phyloP scores from a whole-genome alignment of 2,797 vertebrate species.

The Schizopygopsis malacanthus region DNA sequence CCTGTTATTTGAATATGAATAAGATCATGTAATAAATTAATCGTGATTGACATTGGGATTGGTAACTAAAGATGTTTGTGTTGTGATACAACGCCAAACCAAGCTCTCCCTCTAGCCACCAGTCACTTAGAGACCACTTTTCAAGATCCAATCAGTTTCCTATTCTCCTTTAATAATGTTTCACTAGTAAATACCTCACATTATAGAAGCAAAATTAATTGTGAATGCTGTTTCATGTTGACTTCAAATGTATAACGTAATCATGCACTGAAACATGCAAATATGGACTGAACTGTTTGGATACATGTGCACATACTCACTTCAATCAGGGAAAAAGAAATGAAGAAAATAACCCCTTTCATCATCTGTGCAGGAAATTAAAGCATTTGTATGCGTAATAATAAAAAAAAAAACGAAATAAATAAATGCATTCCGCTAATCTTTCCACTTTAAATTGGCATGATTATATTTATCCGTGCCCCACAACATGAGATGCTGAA shows the following conservation, averaged over 20 bases:
- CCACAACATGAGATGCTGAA: constrained; percentile 23
- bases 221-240: neutral
- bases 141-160: neutral
- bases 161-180: neutral
- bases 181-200: neutral
- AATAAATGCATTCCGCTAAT: constrained; percentile 10
- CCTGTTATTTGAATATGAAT: neutral
- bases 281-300: neutral
- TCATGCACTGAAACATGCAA: neutral
- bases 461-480: constrained; percentile 33
- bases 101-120: neutral
- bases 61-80: neutral
- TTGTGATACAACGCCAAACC: neutral
- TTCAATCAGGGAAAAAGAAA: neutral
- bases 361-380: neutral
- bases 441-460: constrained; percentile 19
- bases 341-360: neutral
- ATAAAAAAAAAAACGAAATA: neutral
- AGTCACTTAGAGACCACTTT: constrained; percentile 1
- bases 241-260: neutral
- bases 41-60: neutral
- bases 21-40: neutral
- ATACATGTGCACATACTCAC: neutral
- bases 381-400: neutral
- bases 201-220: neutral